These are phyloP conservation scores for Protomyctophum bolini DNA, from an alignment of 2,113 vertebrate species.

Conservation along the genomic window DNA sequence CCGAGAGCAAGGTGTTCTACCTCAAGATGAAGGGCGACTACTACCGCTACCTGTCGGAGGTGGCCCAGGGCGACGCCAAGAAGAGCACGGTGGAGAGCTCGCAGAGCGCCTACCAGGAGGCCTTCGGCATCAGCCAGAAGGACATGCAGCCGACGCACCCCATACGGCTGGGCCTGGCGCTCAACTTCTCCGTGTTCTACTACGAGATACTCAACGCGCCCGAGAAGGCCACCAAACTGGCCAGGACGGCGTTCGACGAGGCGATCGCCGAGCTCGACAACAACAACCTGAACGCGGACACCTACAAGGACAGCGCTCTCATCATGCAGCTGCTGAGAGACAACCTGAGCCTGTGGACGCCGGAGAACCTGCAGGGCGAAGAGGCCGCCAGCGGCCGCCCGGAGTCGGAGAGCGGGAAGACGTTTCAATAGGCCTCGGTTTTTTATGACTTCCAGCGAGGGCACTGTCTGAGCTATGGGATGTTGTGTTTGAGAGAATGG, in stretches of 20 bases:
- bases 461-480: too few relatives aligned
- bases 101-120: constrained; percentile 96
- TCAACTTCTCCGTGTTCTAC: constrained; percentile 99
- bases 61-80: constrained; percentile 95
- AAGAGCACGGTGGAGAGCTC: constrained; percentile 93
- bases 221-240: constrained; percentile 97
- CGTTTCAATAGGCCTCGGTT: too few relatives aligned
- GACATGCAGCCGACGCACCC: constrained; percentile 99
- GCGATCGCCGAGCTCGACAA: constrained; percentile 98
- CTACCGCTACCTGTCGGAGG: constrained; percentile 97
- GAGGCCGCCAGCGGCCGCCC: constrained; percentile 68
- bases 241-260: constrained; percentile 98
- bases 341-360: constrained; percentile 99
- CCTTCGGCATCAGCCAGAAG: constrained; percentile 99
- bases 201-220: constrained; percentile 99
- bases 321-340: constrained; percentile 99
- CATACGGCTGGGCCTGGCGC: constrained; percentile 94
- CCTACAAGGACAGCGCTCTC: constrained; percentile 99
- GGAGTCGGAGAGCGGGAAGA: too few relatives aligned
- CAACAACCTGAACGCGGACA: constrained; percentile 94
- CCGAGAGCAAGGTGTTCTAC: constrained; percentile 99
- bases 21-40: constrained; percentile 99
- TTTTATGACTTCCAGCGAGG: too few relatives aligned
- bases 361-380: constrained; percentile 95
- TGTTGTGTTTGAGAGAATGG: too few relatives aligned